These are phyloP conservation scores for Amphiprion ocellaris DNA, from an alignment of 2,113 vertebrate genomes.

Conservation along the genomic window DNA sequence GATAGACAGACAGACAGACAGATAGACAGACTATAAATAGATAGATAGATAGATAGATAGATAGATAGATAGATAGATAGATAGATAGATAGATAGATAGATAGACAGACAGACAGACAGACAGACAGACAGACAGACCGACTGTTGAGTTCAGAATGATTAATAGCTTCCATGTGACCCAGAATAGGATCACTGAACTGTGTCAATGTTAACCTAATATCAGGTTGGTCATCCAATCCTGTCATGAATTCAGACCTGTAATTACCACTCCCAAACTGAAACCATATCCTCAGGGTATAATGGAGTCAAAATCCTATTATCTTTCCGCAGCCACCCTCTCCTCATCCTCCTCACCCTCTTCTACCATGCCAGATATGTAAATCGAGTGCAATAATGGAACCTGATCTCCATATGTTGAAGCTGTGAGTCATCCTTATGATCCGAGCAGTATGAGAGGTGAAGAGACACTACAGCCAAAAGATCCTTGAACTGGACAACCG, in stretches of 20 bases:
- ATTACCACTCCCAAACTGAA: conserved; percentile 51
- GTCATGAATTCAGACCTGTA: conserved; percentile 37
- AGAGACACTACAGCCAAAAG: neutral
- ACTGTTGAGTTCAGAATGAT: conserved; percentile 7
- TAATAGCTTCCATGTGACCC: conserved; percentile 25
- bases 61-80: conserved; percentile 7
- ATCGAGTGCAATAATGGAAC: conserved; percentile 33
- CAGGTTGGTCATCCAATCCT: conserved; percentile 17
- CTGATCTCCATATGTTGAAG: conserved; percentile 46
- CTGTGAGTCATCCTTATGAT: conserved; percentile 41
- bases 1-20: conserved; percentile 23
- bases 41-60: conserved; percentile 2
- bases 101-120: conserved; percentile 29
- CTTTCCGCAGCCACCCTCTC: neutral
- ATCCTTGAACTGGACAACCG: neutral
- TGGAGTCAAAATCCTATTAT: conserved; percentile 57
- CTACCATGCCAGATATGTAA: conserved; percentile 43
- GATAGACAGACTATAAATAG: neutral
- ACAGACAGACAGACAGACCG: neutral
- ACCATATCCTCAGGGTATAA: conserved; percentile 54
- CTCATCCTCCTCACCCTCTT: conserved; percentile 5
- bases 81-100: conserved; percentile 17
- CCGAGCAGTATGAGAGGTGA: conserved; percentile 4
- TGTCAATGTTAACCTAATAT: conserved; percentile 36
- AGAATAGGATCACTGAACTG: conserved; percentile 27